Evolutionary conservation across 2,797 vertebrate species (phyloP).

Genomic region (Girardinus metallicus): DNA sequence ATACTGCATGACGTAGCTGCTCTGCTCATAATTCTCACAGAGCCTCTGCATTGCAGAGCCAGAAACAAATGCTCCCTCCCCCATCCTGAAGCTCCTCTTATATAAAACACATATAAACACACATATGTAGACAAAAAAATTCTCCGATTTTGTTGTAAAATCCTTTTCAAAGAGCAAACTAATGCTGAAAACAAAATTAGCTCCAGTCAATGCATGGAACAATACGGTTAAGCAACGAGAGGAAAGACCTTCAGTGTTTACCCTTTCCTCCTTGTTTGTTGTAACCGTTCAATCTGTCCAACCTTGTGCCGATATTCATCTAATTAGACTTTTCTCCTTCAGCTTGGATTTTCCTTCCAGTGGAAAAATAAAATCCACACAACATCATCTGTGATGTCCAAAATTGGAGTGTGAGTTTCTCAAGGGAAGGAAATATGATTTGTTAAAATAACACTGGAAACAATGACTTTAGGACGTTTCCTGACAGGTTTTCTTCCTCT

Average conservation of each 20-base stretch:
- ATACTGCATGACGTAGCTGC: slow-evolving; percentile 67
- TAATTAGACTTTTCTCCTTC: slow-evolving; percentile 22
- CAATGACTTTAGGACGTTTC: slow-evolving; percentile 50
- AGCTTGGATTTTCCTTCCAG: slow-evolving; percentile 16
- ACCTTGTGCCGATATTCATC: slow-evolving; percentile 28
- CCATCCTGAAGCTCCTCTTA: slow-evolving; percentile 50
- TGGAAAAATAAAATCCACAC: slow-evolving; percentile 54
- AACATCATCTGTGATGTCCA: slow-evolving; percentile 37
- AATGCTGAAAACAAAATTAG: not conserved
- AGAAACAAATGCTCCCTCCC: slow-evolving; percentile 60
- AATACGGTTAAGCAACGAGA: slow-evolving; percentile 14
- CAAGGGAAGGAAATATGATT: slow-evolving; percentile 37
- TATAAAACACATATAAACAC: slow-evolving; percentile 51
- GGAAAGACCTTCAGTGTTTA: slow-evolving; percentile 40
- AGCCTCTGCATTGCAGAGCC: slow-evolving; percentile 81
- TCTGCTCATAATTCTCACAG: slow-evolving; percentile 73
- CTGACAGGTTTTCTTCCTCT: slow-evolving; percentile 10
- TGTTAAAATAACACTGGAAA: slow-evolving; percentile 75
- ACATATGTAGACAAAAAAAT: slow-evolving; percentile 8
- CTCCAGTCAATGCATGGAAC: not conserved
- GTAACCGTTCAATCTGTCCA: slow-evolving; percentile 24
- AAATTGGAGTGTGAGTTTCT: slow-evolving; percentile 21
- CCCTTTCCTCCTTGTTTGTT: slow-evolving; percentile 28
- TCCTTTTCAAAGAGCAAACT: slow-evolving; percentile 8
- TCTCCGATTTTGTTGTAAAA: not conserved